Evolutionary conservation across 2,113 vertebrate genomes (phyloP), one percentile per base, ranked within the genome.

Genomic region (Psophia crepitans): DNA sequence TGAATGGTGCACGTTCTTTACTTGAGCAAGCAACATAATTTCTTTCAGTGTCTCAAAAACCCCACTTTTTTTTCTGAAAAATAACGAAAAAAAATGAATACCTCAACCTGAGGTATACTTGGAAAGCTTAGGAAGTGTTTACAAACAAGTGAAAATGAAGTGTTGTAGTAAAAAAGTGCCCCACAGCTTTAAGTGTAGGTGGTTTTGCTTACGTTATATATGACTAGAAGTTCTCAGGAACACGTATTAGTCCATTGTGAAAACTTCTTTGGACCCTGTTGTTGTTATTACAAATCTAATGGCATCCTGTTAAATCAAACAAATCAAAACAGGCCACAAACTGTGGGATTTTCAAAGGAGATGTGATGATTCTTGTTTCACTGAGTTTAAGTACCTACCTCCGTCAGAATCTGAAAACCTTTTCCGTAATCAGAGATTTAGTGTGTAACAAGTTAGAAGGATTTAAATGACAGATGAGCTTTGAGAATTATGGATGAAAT

Each of bases 401-500:
- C 63, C 46, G 69, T 77, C 84, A 79, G 60, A 78, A 44, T 90
- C 65, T 82, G 80, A 94, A 91, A 96, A 87, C 71, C 84, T 33
- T 75, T 84, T 32, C 80, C 37, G 8, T 65, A 89, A 79, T 89
- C 21, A 14, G 37, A 66, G n/a, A 75, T 56, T 78, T 74, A 30
- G n/a, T 53, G 30, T 54, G 26, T 75, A 95, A 82, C 81, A 91
- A 69, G 53, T 87, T 76, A 57, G 74, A 92, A 95, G 24, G 69
- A 81, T 89, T 83, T 89, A 95, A 94, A 91, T 58, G 57, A 76
- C 87, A 92, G 77, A 96, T 49, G 88, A 95, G 83, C 89, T 83
- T 95, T 73, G 79, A 92, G 63, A 89, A 66, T 88, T 68, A 87
- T 65, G 66, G 85, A 66, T 68, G n/a, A 74, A 91, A 78, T 87